Percentiles rank a stretch among this genome's conserved stretches.
phyloP scores from a whole-genome alignment of 2,888 invertebrate species.

The Tupiocoris notatus region DNA sequence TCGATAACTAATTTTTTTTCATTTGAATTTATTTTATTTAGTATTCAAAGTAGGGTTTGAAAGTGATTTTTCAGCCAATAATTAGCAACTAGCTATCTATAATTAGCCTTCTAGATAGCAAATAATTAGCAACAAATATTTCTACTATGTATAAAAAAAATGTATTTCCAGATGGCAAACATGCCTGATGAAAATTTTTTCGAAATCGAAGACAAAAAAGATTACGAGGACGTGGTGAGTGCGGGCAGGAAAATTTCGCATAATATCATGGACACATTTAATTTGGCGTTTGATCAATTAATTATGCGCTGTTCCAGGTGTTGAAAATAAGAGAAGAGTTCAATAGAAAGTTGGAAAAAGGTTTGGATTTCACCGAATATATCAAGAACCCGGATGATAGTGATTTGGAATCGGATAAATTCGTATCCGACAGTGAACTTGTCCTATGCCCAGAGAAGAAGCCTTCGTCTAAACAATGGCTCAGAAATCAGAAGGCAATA shows the following conservation, averaged over 20 bases:
- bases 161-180: conserved; percentile 8
- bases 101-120: too few species aligned
- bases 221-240: conserved; percentile 18
- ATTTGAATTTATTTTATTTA: too few species aligned
- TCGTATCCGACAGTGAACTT: conserved; percentile 4
- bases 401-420: conserved; percentile 24
- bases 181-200: conserved; percentile 21
- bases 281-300: background rate
- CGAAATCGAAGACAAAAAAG: conserved; percentile 29
- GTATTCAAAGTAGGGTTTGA: too few species aligned
- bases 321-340: conserved; percentile 24
- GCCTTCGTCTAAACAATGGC: conserved; percentile 20
- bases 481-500: background rate
- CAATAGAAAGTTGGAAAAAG: background rate
- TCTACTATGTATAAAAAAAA: too few species aligned
- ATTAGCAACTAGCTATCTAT: too few species aligned
- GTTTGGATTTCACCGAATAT: conserved; percentile 10
- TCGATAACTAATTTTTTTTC: too few species aligned
- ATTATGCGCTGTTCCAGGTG: background rate
- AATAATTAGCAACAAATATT: too few species aligned
- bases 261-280: background rate
- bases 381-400: conserved; percentile 31
- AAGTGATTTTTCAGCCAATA: too few species aligned
- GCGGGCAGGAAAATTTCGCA: background rate
- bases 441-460: background rate